Base-by-base conservation (phyloP, 1,140 invertebrate species). In the Chironomus striatipennis region DNA sequence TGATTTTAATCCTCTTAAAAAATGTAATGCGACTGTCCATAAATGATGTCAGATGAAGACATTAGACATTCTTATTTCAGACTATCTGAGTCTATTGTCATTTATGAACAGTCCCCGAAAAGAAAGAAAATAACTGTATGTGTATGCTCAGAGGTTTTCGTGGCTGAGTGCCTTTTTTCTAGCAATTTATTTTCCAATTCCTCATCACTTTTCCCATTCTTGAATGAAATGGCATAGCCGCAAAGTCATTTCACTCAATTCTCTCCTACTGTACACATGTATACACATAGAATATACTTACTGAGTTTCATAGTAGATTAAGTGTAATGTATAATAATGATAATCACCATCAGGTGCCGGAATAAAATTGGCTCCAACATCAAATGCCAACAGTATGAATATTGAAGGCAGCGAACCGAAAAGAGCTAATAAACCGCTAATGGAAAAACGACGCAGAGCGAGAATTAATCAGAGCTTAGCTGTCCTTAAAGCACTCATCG, bases 381-480 rank as follows among this genome's bases (percentile, higher is more conserved):
- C 65, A 21, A 15, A 70, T 70, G 17, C 47, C 47, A 57, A 12
- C 12, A 57, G 12, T 5, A 57, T 20, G 65, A 70, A 18, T 8
- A 70, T 70, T 10, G 65, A 70, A 18, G 18, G 20, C 20, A 18
- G 65, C 9, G 65, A 70, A 77, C 84, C 83, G 75, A 80, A 85
- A 77, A 79, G 85, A 75, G 91, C 90, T 75, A 94, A 93, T 82
- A 96, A 96, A 86, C 94, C 94, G 79, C 87, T 96, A 79, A 95
- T 96, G 93, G 94, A 96, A 85, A 96, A 95, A 84, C 86, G 91
- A 81, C 84, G 94, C 76, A 82, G 94, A 77, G 94, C 93, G 12
- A 85, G 94, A 75, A 97, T 97, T 80, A 97, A 97, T 83, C 90
- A 92, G 79, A 94, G 92, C 79, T 84, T 97, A 77, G 89, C 91